Base-by-base conservation (phyloP, 2,888 invertebrate genomes). In the Agrilus cyanescens region DNA sequence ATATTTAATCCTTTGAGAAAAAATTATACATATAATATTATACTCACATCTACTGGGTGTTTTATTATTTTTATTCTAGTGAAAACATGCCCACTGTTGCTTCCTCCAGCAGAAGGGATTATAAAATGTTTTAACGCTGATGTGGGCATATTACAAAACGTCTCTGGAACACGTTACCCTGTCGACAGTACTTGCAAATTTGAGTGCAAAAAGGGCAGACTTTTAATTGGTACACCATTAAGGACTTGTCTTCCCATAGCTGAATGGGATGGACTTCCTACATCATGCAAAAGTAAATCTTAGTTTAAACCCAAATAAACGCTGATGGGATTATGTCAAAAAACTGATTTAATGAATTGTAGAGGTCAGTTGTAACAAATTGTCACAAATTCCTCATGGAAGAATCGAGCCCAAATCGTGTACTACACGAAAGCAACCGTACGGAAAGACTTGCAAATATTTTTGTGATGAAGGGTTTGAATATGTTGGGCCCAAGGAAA, bases 121-220 rank as follows among this genome's bases (percentile, higher is more conserved):
- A 70, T 80, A 41, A 59, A 60, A 12, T 75, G 75, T 50, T 59
- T 70, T 43, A 71, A 73, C 40, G 56, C 59, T 16, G 69, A 70
- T 50, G 53, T 67, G 10, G 61, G 59, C 8, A 53, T 57, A 12
- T 60, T 57, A 36, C 63, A 60, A 44, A 57, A 57, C 12, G 56
- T 59, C 12, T 52, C 54, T 6, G 57, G 63, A 4, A 54, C 59
- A 6, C 56, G 63, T 44, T 58, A 67, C 54, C 74, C 74, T 10
- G 78, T 79, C 39, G 79, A 80, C 51, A 77, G 81, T 0, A 73
- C 74, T 36, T 83, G 82, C 53, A 69, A 69, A 30, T 80, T 80
- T 54, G 67, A 68, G 12, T 83, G 82, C 55, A 70, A 74, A 43
- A 64, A 67, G n/a, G 82, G 81, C 1, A 75, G 72, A 57, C 70